Evolutionary conservation across 2,797 vertebrate genomes (phyloP).

Genomic region (Rhinophrynus dorsalis): DNA sequence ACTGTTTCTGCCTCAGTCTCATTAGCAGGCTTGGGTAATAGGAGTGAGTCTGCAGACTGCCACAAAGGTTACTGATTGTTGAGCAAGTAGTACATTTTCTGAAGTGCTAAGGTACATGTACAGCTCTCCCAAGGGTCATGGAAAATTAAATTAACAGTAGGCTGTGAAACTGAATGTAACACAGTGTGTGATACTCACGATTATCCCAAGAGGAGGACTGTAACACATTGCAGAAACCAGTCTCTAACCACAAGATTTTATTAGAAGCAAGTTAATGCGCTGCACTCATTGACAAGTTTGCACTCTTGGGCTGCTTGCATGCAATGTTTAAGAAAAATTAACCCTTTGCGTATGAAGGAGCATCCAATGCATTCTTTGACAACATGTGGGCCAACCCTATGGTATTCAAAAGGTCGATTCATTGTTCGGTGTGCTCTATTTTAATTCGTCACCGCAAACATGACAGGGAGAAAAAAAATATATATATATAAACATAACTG

Average conservation of each 20-base stretch:
- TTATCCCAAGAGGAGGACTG: conserved; percentile 22
- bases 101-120: conserved; percentile 36
- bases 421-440: too few species aligned
- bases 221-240: not conserved
- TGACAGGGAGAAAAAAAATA: too few species aligned
- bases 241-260: not conserved
- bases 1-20: not conserved
- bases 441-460: too few species aligned
- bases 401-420: too few species aligned
- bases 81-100: conserved; percentile 35
- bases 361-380: too few species aligned
- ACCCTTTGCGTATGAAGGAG: too few species aligned
- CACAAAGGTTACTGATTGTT: conserved; percentile 45
- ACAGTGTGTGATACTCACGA: conserved; percentile 7
- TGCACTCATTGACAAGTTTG: not conserved
- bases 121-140: conserved; percentile 36
- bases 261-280: not conserved
- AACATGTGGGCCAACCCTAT: too few species aligned
- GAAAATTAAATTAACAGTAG: conserved; percentile 38
- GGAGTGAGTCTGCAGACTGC: conserved; percentile 8
- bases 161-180: conserved; percentile 28
- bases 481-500: too few species aligned
- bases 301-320: too few species aligned
- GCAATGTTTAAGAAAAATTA: too few species aligned
- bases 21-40: conserved; percentile 29